Conservation (phyloP, 1,140 invertebrate genomes). For the Delia radicum region DNA sequence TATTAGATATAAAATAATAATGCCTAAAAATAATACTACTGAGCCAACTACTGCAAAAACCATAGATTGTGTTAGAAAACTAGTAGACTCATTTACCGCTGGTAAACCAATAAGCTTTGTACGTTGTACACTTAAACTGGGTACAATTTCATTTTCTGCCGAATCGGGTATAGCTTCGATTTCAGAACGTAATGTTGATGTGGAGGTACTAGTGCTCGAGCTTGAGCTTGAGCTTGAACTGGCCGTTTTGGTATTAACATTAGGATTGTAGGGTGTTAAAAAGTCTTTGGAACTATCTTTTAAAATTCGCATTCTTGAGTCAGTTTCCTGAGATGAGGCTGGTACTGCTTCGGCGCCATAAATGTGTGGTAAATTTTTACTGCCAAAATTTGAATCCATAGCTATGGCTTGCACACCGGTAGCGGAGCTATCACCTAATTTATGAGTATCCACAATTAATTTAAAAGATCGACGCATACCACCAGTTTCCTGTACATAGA, state of each 20-base stretch:
- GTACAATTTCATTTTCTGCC: not conserved
- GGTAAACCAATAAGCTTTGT: constrained; percentile 16
- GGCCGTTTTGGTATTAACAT: not conserved
- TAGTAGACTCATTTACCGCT: not conserved
- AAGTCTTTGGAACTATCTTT: constrained; percentile 33
- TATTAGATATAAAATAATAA: constrained; percentile 21
- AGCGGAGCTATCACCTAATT: constrained; percentile 27
- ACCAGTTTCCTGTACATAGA: constrained; percentile 31
- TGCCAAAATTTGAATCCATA: constrained; percentile 18
- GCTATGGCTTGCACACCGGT: constrained; percentile 29
- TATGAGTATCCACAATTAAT: constrained; percentile 33
- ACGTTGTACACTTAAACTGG: constrained; percentile 11
- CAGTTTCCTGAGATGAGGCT: constrained; percentile 18
- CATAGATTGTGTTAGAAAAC: constrained; percentile 12
- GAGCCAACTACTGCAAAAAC: constrained; percentile 15
- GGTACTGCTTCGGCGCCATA: constrained; percentile 13
- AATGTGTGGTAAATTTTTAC: constrained; percentile 9
- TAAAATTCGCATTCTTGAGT: constrained; percentile 30
- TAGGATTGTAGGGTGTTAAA: constrained; percentile 29
- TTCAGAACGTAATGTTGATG: too few species aligned
- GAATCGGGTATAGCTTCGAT: not conserved
- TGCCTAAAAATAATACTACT: not conserved
- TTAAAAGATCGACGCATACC: constrained; percentile 32
- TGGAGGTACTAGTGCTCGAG: too few species aligned
- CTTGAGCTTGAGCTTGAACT: not conserved